These are phyloP conservation scores for Leucophenga montana DNA, from an alignment of 2,888 invertebrate genomes.

Conservation along the genomic window DNA sequence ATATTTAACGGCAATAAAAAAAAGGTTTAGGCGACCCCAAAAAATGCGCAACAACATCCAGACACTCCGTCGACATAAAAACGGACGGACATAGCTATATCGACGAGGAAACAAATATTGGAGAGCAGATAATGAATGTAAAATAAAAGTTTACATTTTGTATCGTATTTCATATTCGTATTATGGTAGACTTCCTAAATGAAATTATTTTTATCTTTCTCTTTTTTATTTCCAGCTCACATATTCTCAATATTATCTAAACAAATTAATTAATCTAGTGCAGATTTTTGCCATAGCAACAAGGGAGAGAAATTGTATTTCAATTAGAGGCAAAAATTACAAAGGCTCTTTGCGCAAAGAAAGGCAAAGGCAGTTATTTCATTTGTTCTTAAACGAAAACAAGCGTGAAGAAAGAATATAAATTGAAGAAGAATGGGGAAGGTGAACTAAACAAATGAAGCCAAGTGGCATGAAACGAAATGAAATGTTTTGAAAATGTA, in stretches of 20 bases:
- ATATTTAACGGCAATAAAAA: no score
- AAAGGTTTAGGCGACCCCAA: no score
- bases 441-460: slow-evolving; percentile 21
- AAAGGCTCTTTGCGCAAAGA: slow-evolving; percentile 58
- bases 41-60: no score
- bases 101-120: no score
- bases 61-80: no score
- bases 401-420: neutral
- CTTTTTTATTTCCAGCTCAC: neutral
- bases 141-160: no score
- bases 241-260: neutral
- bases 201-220: no score
- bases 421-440: slow-evolving; percentile 37
- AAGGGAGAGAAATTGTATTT: slow-evolving; percentile 61
- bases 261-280: slow-evolving; percentile 8
- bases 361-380: slow-evolving; percentile 39
- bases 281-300: slow-evolving; percentile 32
- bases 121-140: no score
- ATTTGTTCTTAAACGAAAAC: slow-evolving; percentile 29
- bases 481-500: slow-evolving; percentile 43
- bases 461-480: slow-evolving; percentile 8
- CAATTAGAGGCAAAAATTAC: slow-evolving; percentile 66
- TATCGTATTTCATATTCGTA: no score
- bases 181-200: no score
- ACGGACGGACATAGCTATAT: no score